Conservation (phyloP, 2,888 invertebrate genomes). For the Brachycybe producta region DNA sequence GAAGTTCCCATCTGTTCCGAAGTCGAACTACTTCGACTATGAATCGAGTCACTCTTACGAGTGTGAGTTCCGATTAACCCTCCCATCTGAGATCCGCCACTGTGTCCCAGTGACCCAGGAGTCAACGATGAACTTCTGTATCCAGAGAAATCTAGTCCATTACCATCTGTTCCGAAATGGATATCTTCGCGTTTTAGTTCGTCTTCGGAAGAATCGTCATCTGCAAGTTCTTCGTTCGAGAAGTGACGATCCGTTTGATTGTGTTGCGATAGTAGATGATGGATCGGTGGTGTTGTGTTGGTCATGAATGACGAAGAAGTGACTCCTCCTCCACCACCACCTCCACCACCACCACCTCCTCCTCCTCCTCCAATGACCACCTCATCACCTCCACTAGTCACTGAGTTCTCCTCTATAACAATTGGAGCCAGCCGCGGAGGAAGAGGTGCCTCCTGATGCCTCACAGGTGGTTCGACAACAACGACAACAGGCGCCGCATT, state of each 20-base stretch:
- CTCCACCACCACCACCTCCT: background rate
- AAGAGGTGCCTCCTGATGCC: slow-evolving; percentile 16
- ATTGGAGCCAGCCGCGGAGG: background rate
- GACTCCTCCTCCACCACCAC: background rate
- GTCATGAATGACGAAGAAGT: slow-evolving; percentile 35
- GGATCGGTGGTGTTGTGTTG: slow-evolving; percentile 47
- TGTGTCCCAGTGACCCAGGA: slow-evolving; percentile 39
- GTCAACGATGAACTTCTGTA: slow-evolving; percentile 25
- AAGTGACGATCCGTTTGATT: slow-evolving; percentile 33
- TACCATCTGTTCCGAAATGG: slow-evolving; percentile 62
- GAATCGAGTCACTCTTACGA: slow-evolving; percentile 40
- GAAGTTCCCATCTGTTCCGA: slow-evolving; percentile 19
- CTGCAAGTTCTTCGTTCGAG: slow-evolving; percentile 45
- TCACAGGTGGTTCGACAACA: no score
- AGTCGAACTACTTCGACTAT: slow-evolving; percentile 81
- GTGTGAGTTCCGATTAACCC: no score
- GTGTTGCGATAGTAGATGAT: slow-evolving; percentile 29
- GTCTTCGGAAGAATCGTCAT: slow-evolving; percentile 43
- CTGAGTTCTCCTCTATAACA: background rate
- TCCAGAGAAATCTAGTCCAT: slow-evolving; percentile 30
- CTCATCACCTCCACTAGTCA: no score
- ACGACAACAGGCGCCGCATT: slow-evolving; percentile 12
- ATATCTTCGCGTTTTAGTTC: slow-evolving; percentile 76
- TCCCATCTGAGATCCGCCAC: slow-evolving; percentile 54
- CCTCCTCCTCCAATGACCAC: background rate